Percentiles rank a stretch among this genome's conserved stretches.
Conservation (phyloP, 2,888 invertebrate genomes). For the Nomada hirtipes region DNA sequence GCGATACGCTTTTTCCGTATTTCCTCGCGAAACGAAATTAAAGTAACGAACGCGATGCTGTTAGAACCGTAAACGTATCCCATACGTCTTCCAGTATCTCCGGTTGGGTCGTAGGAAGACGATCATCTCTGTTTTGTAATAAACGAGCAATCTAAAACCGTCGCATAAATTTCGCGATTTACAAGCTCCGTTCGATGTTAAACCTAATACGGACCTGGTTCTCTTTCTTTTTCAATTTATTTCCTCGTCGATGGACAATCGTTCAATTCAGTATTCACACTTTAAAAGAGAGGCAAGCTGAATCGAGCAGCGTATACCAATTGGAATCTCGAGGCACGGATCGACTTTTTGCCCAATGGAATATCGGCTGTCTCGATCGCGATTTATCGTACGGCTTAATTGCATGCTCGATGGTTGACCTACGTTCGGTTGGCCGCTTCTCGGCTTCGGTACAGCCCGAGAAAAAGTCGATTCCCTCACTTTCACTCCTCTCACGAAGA, state of each 20-base stretch:
- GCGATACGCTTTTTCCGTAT: constrained; percentile 45
- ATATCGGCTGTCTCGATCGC: constrained; percentile 65
- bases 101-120: neutral
- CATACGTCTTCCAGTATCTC: neutral
- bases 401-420: constrained; percentile 61
- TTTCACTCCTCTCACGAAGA: constrained; percentile 60
- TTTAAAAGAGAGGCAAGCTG: neutral
- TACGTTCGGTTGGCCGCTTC: constrained; percentile 19
- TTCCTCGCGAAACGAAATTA: constrained; percentile 46
- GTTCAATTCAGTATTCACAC: constrained; percentile 1
- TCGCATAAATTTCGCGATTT: neutral
- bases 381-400: constrained; percentile 71
- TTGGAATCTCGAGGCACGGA: constrained; percentile 57
- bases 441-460: constrained; percentile 3
- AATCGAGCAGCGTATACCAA: constrained; percentile 59
- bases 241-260: constrained; percentile 15
- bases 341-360: constrained; percentile 58
- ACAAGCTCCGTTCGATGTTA: neutral
- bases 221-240: neutral
- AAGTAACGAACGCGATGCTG: constrained; percentile 23
- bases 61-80: no score
- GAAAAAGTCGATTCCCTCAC: constrained; percentile 51
- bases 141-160: constrained; percentile 3
- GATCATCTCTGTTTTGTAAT: neutral
- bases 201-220: no score